Evolutionary conservation across 2,113 vertebrate genomes (phyloP), one percentile per base, ranked within the genome.

Genomic region (Fregata magnificens): DNA sequence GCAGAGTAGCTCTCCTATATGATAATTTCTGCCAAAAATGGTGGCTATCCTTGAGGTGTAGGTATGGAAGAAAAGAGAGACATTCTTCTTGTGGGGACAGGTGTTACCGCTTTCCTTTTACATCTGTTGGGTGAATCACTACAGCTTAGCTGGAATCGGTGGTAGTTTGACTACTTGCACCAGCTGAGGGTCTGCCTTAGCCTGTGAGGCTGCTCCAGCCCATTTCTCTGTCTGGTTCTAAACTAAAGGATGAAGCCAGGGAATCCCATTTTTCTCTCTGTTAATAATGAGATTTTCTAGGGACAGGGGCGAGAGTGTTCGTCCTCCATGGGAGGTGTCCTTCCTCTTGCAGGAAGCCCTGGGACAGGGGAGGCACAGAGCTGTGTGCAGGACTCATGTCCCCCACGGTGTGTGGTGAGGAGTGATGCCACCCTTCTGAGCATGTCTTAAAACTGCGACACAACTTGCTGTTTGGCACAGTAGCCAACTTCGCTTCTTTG

Each of bases 331-430:
- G 7, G 17, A 73, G 10, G 20, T 31, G 34, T 76, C 11, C 6
- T 86, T 44, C 17, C 6, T 70, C 31, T 69, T 42, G 9, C 19
- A 77, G 62, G 32, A 67, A 82, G 40, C 42, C 32, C 14, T 29
- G 29, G 24, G 22, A 47, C 11, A 55, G 38, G 7, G 12, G 13
- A 59, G 52, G 24, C 71, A 59, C 18, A 61, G 52, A 61, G 31
- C 53, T 85, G 16, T 6, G 2, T 16, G 42, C 13, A 34, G 21
- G 36, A 87, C 18, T 59, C 0, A 0, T 28, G 31, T 66, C 22
- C 38, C 16, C 12, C 13, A 13, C 1, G 8, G 6, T 3, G 4
- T 31, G 36, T 40, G 72, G 16, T 40, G 34, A 79, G 44, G 25
- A 44, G 25, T 36, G 44, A 38, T 19, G 36, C 28, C 34, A 71